Evolutionary conservation across 2,888 invertebrate species (phyloP), one percentile per base, ranked within the genome.

Genomic region (Tortrix viridana): DNA sequence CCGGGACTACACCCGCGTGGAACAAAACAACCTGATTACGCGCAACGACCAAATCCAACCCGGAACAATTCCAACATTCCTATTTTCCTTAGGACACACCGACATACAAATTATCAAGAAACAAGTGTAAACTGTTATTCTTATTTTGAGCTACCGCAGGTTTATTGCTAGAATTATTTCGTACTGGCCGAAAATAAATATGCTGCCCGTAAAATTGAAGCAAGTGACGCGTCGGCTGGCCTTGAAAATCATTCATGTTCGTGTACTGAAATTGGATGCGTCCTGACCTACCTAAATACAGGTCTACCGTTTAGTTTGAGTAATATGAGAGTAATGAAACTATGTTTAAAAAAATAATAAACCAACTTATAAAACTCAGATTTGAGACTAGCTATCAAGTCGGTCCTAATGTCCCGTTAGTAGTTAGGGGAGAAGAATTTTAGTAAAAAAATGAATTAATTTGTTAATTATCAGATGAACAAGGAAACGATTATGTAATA

Each of bases 1-100:
- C 85, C 98, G 96, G 75, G 97, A 96, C 97, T 98, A 93, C 73
- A 76, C 74, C 76, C 80, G 78, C 75, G 80, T 79, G 71, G 65
- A 74, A 75, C 77, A 77, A 72, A 72, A 74, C 53, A 60, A 53
- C 53, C 47, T 38, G 32, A 47, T 61, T 54, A 61, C 57, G 32
- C 23, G 58, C 41, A 22, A 58, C 38, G 26, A 38, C 19, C 20
- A 41, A 5, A 38, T 18, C 43, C 26, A 55, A 7, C 18, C 55
- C 55, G 44, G 7, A 12, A 38, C 12, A 41, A 14, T 38, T 4
- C 38, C 22, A 41, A 41, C 38, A 50, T 41, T 20, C 20, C n/a
- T 47, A 12, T 4, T 20, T 9, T 12, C 47, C 22, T 20, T 20
- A 47, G 22, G 47, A 14, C 12, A 22, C 47, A 38, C 52, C n/a